phyloP scores from a whole-genome alignment of 2,113 vertebrate species.

The Conger conger region DNA sequence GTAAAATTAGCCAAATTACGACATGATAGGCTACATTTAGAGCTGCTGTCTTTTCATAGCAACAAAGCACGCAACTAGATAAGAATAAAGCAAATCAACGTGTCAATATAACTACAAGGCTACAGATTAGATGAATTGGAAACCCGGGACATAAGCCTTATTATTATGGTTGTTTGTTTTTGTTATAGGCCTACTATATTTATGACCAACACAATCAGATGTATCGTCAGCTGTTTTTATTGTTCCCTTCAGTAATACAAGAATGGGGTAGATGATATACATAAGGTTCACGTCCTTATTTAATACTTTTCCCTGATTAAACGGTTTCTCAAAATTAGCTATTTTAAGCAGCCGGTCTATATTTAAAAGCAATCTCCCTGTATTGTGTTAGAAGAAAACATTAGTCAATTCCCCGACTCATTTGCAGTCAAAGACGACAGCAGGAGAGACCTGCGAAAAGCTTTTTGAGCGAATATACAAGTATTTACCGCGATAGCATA shows the following conservation, averaged over 20 bases:
- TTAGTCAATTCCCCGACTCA: slow-evolving; percentile 1
- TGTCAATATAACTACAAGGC: not conserved
- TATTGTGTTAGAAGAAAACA: not conserved
- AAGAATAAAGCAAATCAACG: not conserved
- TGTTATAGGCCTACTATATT: not conserved
- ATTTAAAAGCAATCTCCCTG: not conserved
- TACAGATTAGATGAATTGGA: slow-evolving; percentile 13
- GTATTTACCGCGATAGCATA: not conserved
- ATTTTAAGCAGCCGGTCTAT: not conserved
- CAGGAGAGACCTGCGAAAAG: not conserved
- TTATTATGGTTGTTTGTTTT: slow-evolving; percentile 3
- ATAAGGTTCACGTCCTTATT: slow-evolving; percentile 2
- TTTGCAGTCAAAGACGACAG: not conserved
- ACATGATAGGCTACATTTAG: not conserved
- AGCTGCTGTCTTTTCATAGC: slow-evolving; percentile 24
- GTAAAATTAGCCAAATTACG: not conserved
- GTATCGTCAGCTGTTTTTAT: not conserved
- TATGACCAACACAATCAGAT: not conserved
- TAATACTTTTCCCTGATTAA: slow-evolving; percentile 1
- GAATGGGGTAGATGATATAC: not conserved
- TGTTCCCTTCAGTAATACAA: slow-evolving; percentile 17
- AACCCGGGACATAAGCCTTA: not conserved
- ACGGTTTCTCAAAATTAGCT: slow-evolving; percentile 5
- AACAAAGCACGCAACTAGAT: slow-evolving; percentile 24
- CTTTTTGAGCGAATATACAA: slow-evolving; percentile 8